Evolutionary conservation across 2,888 invertebrate genomes (phyloP), one percentile per base, ranked within the genome.

Genomic region (Zelleria hepariella): DNA sequence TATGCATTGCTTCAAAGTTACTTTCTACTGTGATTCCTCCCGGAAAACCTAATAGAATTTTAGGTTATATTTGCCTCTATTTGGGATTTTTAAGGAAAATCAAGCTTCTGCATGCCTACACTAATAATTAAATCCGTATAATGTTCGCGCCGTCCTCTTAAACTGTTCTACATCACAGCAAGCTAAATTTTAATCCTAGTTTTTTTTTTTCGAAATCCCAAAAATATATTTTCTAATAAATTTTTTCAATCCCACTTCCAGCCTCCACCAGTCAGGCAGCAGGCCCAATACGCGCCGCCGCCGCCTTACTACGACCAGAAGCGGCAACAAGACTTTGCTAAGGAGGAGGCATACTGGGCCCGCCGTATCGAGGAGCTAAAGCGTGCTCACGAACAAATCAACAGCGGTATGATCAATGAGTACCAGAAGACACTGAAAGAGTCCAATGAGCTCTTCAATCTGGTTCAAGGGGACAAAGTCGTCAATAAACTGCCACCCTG

Each of bases 301-400:
- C 77, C 78, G 0, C 68, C 64, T 47, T 82, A 81, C 42, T 80
- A 84, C 55, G 63, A 70, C 23, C 67, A 76, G 8, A 77, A 68
- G 63, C 74, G 64, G 47, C 74, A 79, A 26, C 73, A 79, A 32
- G 82, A 86, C 8, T 67, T 74, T 25, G 80, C 78, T 7, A 80
- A 83, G 1, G 88, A 88, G 58, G 88, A 88, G 64, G 85, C 81
- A 3, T 88, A 88, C 69, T 88, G 88, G 88, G 69, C 81, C 5
- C 77, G 78, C 21, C 77, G 88, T 15, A 87, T 88, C 64, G 87
- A 88, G 63, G 73, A 75, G 61, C 70, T 88, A 15, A 87, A 86
- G 63, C 69, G 83, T 48, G 76, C 82, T 61, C 86, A 88, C 32
- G 85, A 86, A 55, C 83, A 84, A 69, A 84, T 88, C 58, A 85